Base-by-base conservation (phyloP, 2,797 vertebrate species). In the Coracias cyanogaster region DNA sequence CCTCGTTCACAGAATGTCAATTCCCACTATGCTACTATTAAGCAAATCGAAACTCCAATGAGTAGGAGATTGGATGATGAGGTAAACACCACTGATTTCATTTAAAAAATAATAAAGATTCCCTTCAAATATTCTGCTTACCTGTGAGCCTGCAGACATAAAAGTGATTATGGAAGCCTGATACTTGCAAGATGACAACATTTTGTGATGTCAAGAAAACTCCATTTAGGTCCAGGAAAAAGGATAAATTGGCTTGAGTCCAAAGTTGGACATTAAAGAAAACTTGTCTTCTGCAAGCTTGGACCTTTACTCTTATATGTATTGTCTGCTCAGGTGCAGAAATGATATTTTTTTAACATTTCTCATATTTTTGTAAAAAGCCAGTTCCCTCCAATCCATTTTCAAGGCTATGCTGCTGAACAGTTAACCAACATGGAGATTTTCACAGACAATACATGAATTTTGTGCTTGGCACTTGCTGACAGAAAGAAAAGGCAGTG, bases 1-100 rank as follows among this genome's bases (percentile, higher is more conserved):
- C 80, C 0, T 15, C 17, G 3, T 84, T 91, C 94, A 90, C 51
- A 89, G 62, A 91, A 90, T 77, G 72, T 80, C 91, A 90, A 25
- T 93, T 90, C 73, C 66, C 51, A 66, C 73, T 76, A 62, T 79
- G 85, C 54, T 87, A 33, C 78, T 43, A 71, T 95, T 96, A 96
- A 93, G 94, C 91, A 95, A 93, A 90, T 54, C 58, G 15, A 62
- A 87, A 90, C 58, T 82, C 62, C 91, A 70, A 43, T 31, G 73
- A 87, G 60, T 41, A 70, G 31, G 43, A 94, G 77, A 84, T 62
- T 65, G 62, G 49, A 91, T 58, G 31, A 37, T 55, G 35, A 87
- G 52, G 70, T 82, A 96, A 96, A 95, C 77, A 96, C 8, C 60
- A 72, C 19, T 64, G 43, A 92, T 86, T 79, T 89, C 0, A 94